Base-by-base conservation (phyloP, 2,113 vertebrate genomes). In the Grammomys surdaster region DNA sequence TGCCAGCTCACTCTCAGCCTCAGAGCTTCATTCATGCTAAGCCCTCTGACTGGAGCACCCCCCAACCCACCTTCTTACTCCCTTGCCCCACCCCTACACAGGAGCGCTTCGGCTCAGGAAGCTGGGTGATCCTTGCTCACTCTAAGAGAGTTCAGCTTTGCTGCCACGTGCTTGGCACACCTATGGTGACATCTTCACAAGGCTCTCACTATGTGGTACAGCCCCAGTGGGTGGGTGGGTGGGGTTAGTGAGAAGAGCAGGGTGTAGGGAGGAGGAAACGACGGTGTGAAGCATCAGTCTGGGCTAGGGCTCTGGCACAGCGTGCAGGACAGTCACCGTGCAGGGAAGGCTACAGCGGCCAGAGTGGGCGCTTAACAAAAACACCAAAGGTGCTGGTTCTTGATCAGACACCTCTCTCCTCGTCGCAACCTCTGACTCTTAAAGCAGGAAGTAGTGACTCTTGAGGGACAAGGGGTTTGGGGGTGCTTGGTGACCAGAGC, bases 181-280 rank as follows among this genome's bases (percentile, higher is more conserved):
- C n/a, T 0, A 7, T 10, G 78, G 13, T 73, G 36, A 69, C 2
- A 26, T 12, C 20, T 75, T 60, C 7, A 1, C n/a, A 54, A 16
- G 73, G 7, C 58, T 43, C 24, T 56, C 65, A 36, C 9, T 43
- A 60, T n/a, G 14, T 77, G 36, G 76, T 19, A 56, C 16, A 33
- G 19, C 10, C 67, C 40, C 16, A 46, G 65, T 76, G 56, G 8
- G 54, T 16, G 20, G 0, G 31, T 40, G 69, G 5, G 0, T 2
- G 70, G 80, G 3, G 0, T 2, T 5, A 3, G 26, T 14, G 13
- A 13, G 28, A 20, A 14, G 11, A 0, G 3, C 43, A 33, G 26
- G 65, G 70, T 3, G 12, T 2, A 19, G 26, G 33, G 60, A 78
- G 19, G 14, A 51, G 24, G 43, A 12, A 51, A 16, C 3, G 1